Base-by-base conservation (phyloP, 2,888 invertebrate species). In the Coecobrya sp. region DNA sequence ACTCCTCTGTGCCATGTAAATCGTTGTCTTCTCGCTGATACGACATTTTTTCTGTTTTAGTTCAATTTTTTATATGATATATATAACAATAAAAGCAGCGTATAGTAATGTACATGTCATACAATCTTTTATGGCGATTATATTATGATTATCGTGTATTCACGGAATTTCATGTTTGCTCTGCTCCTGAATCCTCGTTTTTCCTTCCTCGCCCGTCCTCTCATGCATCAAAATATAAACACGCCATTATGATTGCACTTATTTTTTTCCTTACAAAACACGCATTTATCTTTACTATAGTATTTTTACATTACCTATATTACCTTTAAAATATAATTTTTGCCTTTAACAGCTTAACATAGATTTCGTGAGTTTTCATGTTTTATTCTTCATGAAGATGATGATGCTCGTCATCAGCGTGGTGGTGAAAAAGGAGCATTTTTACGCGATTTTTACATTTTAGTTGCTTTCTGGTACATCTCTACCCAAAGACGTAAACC, bases 121-220 rank as follows among this genome's bases (percentile, higher is more conserved):
- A 76, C n/a, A 70, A 70, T 49, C 1, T 76, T 76, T 76, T 49
- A 76, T 52, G 76, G 22, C 22, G 11, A 42, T 45, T n/a, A 76
- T 49, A 76, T 76, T 27, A 49, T 76, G 76, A 52, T 52, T 22
- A 76, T 52, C 27, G 36, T 70, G 25, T 16, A 52, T 52, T 49
- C 76, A 76, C 76, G 76, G 52, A 76, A 52, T 76, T 45, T 76
- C 76, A 76, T 76, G 76, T 76, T 76, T 76, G 49, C 76, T 76
- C 22, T 76, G 52, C 45, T 76, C 52, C 49, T 76, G 76, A 76
- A 76, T 76, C 52, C 76, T 76, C 76, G 4, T 76, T 76, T 76
- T 76, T 30, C 52, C 49, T 76, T 76, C 45, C 45, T 49, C 76
- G 73, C 5, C n/a, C 25, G 65, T 65, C 65, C 27, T 68, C 0